Evolutionary conservation across 2,888 invertebrate genomes (phyloP), one percentile per base, ranked within the genome.

Genomic region (Falcaria lacertinaria): DNA sequence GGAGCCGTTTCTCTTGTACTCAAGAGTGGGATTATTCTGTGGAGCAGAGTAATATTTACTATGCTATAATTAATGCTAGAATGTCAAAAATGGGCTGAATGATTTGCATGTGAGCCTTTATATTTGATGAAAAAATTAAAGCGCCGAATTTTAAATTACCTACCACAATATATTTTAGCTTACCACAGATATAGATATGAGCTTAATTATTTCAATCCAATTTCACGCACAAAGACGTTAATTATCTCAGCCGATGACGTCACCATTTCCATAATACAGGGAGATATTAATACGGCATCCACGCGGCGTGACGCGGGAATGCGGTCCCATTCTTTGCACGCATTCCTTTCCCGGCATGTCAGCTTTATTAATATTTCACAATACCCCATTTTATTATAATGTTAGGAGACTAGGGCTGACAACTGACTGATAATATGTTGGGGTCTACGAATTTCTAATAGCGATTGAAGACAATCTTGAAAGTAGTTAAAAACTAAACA

Each of bases 311-410:
- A 70, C 59, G 48, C 41, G 38, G 75, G 74, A 58, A 81, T 74
- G 67, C 66, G 78, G 45, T 65, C 74, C 64, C 79, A 80, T 83
- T 80, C 78, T 77, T 76, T 61, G 61, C 58, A 60, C 66, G 68
- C 64, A 57, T 48, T 51, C 50, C 52, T 7, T 36, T 44, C 50
- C 22, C 22, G 50, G 47, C 45, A 67, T 67, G 54, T 55, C 57
- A 60, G 57, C 50, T 52, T 53, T 58, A 57, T 57, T 54, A 52
- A 57, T 58, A 57, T 58, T 55, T 42, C 51, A 45, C 38, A 48
- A 52, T 46, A 50, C 15, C 33, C 17, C 32, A 13, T 34, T 43
- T 43, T 38, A 22, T 33, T 40, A 34, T 40, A 13, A 7, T 28
- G 11, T 11, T 28, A 11, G 7, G 11, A 7, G 28, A 28, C 7